Percentiles rank a stretch among this genome's conserved stretches.
These are phyloP conservation scores for Hetaerina titia DNA, from an alignment of 2,888 invertebrate species.

Conservation along the genomic window DNA sequence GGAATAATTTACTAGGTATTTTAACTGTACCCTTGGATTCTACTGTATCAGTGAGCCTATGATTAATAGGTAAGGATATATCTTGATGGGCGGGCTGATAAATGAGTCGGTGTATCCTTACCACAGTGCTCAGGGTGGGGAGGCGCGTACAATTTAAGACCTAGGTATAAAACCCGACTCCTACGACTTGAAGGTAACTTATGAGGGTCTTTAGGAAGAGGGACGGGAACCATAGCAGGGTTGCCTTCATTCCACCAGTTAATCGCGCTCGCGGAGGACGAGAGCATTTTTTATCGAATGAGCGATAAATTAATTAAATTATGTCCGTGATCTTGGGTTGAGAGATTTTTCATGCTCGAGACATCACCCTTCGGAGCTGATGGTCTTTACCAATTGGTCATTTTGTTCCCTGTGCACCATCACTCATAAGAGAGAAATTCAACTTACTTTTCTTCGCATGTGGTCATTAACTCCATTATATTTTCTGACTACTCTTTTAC, in stretches of 20 bases:
- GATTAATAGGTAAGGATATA: slow-evolving; percentile 32
- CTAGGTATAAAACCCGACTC: not conserved
- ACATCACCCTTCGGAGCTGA: not conserved
- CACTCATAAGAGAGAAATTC: not conserved
- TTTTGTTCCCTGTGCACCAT: not conserved
- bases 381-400: not conserved
- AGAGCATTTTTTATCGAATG: not conserved
- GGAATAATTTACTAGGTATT: slow-evolving; percentile 32
- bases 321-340: not conserved
- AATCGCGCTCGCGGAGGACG: not conserved
- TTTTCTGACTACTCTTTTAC: too few species aligned
- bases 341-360: slow-evolving; percentile 18
- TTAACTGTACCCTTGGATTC: slow-evolving; percentile 19
- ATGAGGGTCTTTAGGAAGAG: not conserved
- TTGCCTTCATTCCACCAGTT: not conserved
- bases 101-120: not conserved
- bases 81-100: not conserved
- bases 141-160: not conserved
- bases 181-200: slow-evolving; percentile 23
- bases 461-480: not conserved
- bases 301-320: slow-evolving; percentile 15
- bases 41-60: not conserved
- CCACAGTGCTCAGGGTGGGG: not conserved
- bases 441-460: not conserved
- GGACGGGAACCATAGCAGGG: not conserved